These are phyloP conservation scores for Hesperophylax magnus DNA, from an alignment of 1,140 invertebrate genomes.

Conservation along the genomic window DNA sequence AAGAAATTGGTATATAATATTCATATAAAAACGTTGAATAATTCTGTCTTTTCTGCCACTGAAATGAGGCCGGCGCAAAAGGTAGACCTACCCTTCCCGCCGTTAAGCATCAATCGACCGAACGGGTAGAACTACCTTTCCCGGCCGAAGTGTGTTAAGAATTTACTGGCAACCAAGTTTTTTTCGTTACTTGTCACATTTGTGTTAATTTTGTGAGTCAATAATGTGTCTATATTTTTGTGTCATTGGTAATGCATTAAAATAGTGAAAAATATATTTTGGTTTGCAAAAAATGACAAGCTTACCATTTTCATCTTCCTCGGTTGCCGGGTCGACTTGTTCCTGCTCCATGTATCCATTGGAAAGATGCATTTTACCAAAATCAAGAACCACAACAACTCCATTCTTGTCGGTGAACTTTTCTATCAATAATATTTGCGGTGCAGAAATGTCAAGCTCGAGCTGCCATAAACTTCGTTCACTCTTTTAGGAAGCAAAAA, in stretches of 20 bases:
- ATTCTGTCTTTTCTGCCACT: too few species aligned
- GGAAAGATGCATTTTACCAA: slow-evolving; percentile 84
- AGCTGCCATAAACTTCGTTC: slow-evolving; percentile 88
- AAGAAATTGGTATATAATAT: too few species aligned
- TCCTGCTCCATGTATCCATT: slow-evolving; percentile 70
- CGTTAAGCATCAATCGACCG: too few species aligned
- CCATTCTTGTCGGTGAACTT: slow-evolving; percentile 85
- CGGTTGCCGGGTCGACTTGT: slow-evolving; percentile 55
- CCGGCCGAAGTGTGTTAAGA: too few species aligned
- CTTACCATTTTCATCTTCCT: slow-evolving; percentile 62
- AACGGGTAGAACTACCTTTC: too few species aligned
- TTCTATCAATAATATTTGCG: slow-evolving; percentile 91
- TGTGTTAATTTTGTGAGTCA: too few species aligned
- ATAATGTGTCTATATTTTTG: too few species aligned
- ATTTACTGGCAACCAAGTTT: too few species aligned
- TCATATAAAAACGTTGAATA: too few species aligned
- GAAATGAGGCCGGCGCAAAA: too few species aligned
- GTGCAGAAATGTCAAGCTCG: slow-evolving; percentile 92
- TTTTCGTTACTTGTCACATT: too few species aligned
- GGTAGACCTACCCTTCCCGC: too few species aligned
- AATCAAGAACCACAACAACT: slow-evolving; percentile 86
- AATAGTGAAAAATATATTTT: background rate
- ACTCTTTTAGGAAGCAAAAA: slow-evolving; percentile 60
- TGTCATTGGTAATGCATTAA: background rate
- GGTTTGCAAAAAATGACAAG: background rate